Evolutionary conservation across 1,140 invertebrate species (phyloP).

Genomic region (Pogonomyrmex californicus): DNA sequence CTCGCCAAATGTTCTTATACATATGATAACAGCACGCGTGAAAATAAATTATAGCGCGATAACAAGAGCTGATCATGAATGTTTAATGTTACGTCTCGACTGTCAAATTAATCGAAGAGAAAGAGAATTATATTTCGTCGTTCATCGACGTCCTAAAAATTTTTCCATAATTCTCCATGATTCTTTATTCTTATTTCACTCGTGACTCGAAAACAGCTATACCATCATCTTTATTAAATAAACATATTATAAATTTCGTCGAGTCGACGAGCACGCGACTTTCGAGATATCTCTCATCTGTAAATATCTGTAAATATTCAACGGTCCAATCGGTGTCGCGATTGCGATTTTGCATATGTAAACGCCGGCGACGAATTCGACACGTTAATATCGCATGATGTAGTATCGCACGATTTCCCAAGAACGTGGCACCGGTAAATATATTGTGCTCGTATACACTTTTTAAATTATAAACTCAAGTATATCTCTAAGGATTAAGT

Average conservation of each 20-base stretch:
- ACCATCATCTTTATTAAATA: not conserved
- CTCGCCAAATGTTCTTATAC: not conserved
- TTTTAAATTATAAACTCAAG: not conserved
- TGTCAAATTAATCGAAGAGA: constrained; percentile 1
- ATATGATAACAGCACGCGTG: not conserved
- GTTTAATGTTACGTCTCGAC: not conserved
- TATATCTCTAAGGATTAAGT: constrained; percentile 10
- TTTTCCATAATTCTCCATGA: not conserved
- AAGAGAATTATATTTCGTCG: not conserved
- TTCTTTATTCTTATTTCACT: not conserved
- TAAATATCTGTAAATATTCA: constrained; percentile 19
- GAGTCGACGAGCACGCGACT: too few species aligned
- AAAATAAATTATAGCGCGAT: not conserved
- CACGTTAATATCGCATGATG: not conserved
- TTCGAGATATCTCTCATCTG: not conserved
- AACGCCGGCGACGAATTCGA: not conserved
- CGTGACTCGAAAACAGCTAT: not conserved
- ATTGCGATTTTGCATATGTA: constrained; percentile 12
- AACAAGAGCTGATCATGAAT: too few species aligned
- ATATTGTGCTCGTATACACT: not conserved
- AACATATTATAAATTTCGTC: not conserved
- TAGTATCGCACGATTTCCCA: not conserved
- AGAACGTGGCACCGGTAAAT: not conserved
- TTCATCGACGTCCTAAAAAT: not conserved
- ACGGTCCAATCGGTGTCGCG: not conserved